Conservation (phyloP, 2,888 invertebrate species). For the Rhyacophila evoluta region DNA sequence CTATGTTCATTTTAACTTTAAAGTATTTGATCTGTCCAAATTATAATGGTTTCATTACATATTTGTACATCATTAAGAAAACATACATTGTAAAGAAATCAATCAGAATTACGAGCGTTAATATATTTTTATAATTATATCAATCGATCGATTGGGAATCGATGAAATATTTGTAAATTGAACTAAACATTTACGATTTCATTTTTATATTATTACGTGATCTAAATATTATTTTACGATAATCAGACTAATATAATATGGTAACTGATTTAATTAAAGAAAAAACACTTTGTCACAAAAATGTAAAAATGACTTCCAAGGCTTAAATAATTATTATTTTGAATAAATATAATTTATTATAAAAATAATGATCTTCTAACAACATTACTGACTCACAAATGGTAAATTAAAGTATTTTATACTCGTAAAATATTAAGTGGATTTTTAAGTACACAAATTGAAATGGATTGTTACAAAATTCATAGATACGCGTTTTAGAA, state of each 20-base stretch:
- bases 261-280: not conserved
- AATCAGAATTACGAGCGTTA: too few relatives aligned
- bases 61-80: too few relatives aligned
- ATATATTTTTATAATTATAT: too few relatives aligned
- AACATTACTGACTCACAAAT: not conserved
- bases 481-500: not conserved
- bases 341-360: not conserved
- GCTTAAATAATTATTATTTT: not conserved
- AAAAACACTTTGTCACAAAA: not conserved
- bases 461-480: not conserved
- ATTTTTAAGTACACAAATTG: not conserved
- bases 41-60: too few relatives aligned
- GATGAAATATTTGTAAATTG: not conserved
- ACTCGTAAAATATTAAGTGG: conserved; percentile 22
- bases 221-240: not conserved
- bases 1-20: too few relatives aligned
- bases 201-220: not conserved
- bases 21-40: too few relatives aligned
- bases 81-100: too few relatives aligned
- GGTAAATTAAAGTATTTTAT: conserved; percentile 18
- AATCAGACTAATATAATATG: not conserved
- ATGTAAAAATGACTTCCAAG: not conserved
- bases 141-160: too few relatives aligned
- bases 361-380: not conserved
- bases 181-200: not conserved